A percentile compares a stretch with the other conserved stretches of the same genome.
Conservation (phyloP, 2,888 invertebrate species). For the Lasioglossum pauxillum region DNA sequence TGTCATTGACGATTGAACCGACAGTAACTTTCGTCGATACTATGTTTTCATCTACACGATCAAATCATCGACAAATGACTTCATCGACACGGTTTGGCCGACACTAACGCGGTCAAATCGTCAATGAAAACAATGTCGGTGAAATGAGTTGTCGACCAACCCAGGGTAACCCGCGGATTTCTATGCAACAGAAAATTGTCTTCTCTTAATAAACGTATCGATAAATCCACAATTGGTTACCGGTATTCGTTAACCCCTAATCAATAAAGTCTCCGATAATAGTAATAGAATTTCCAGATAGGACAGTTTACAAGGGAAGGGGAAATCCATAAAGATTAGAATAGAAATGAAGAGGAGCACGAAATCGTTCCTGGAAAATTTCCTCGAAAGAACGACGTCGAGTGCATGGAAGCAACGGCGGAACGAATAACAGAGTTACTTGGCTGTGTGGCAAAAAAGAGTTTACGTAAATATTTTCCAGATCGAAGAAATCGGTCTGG, state of each 20-base stretch:
- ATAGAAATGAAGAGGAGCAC: not conserved
- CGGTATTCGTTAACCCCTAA: too few relatives aligned
- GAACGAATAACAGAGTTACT: not conserved
- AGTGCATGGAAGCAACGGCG: not conserved
- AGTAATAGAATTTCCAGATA: not conserved
- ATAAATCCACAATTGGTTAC: not conserved
- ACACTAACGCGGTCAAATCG: too few relatives aligned
- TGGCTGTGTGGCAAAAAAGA: not conserved
- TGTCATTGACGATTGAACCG: too few relatives aligned
- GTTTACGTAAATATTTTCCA: conserved; percentile 5
- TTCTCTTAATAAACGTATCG: not conserved
- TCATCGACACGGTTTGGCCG: too few relatives aligned
- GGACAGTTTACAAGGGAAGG: not conserved
- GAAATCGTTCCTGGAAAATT: not conserved
- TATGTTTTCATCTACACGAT: too few relatives aligned
- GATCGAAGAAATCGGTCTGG: not conserved
- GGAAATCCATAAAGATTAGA: not conserved
- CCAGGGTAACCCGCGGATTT: too few relatives aligned
- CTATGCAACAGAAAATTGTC: not conserved
- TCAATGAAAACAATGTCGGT: too few relatives aligned
- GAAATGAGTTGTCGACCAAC: too few relatives aligned
- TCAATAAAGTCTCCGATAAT: too few relatives aligned
- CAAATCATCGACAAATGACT: too few relatives aligned
- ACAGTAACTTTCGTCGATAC: too few relatives aligned
- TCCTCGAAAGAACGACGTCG: not conserved